phyloP scores from a whole-genome alignment of 2,797 vertebrate genomes.

The Anolis apletophallus region DNA sequence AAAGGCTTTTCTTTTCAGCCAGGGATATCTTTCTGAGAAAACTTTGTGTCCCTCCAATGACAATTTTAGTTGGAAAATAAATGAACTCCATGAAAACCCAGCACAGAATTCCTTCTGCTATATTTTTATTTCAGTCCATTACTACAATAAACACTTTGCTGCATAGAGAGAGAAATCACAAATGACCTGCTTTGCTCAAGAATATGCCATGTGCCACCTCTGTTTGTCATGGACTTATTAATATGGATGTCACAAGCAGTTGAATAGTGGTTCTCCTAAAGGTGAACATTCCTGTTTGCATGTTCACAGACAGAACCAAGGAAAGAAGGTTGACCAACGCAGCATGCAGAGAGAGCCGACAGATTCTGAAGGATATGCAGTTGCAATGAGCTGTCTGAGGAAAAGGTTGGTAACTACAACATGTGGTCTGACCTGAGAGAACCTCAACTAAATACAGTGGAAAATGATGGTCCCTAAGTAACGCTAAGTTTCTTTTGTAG shows the following conservation, averaged over 20 bases:
- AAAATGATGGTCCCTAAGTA: no score
- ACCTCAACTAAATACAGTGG: no score
- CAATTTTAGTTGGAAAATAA: neutral
- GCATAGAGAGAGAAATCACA: neutral
- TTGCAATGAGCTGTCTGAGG: no score
- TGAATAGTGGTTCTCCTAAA: neutral
- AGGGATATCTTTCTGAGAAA: neutral
- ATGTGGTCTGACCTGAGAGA: no score
- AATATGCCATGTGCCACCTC: constrained; percentile 22
- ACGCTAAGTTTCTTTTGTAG: no score
- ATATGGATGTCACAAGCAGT: neutral
- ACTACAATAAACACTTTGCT: neutral
- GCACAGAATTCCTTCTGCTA: constrained; percentile 5
- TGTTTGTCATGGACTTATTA: constrained; percentile 1
- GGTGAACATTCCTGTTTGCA: neutral
- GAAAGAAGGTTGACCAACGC: no score
- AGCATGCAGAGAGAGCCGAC: no score
- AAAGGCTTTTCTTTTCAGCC: neutral
- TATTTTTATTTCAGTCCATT: neutral
- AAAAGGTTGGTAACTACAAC: no score
- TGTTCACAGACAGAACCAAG: neutral
- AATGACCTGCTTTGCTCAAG: constrained; percentile 14
- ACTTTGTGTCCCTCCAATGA: neutral
- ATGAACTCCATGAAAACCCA: neutral
- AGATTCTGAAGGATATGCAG: no score